These are phyloP conservation scores for Pogonomyrmex californicus DNA, from an alignment of 1,140 invertebrate species.

Conservation along the genomic window DNA sequence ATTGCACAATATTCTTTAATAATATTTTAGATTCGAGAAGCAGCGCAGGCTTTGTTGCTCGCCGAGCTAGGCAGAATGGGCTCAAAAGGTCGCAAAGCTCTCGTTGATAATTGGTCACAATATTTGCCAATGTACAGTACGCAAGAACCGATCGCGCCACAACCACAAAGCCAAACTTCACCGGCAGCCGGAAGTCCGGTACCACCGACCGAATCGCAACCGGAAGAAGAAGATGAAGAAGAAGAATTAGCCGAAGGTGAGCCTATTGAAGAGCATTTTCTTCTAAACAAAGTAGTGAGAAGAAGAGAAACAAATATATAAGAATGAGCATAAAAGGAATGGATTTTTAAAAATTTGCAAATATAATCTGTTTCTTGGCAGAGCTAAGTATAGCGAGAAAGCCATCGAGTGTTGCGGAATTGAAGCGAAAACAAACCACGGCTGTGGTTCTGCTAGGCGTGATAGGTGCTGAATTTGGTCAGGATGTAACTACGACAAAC, in stretches of 20 bases:
- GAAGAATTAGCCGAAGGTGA: conserved; percentile 89
- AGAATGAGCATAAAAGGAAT: no score
- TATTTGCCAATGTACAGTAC: conserved; percentile 96
- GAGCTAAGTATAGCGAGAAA: conserved; percentile 90
- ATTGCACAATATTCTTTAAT: neutral
- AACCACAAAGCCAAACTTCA: conserved; percentile 82
- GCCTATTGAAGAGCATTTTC: neutral
- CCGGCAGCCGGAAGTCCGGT: conserved; percentile 83
- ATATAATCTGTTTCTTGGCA: conserved; percentile 60
- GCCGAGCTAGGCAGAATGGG: conserved; percentile 97
- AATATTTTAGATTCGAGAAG: conserved; percentile 92
- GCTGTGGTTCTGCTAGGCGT: conserved; percentile 98
- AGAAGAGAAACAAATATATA: neutral
- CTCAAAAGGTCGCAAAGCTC: conserved; percentile 95
- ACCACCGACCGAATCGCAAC: conserved; percentile 85
- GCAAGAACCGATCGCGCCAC: conserved; percentile 86
- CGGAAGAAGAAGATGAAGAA: conserved; percentile 95
- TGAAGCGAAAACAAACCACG: conserved; percentile 98
- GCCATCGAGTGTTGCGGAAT: conserved; percentile 94
- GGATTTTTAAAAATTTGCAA: conserved; percentile 43
- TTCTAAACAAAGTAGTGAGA: neutral
- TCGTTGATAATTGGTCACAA: conserved; percentile 98
- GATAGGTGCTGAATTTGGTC: conserved; percentile 99
- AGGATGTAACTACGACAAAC: conserved; percentile 92
- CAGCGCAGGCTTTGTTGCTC: conserved; percentile 97